Conservation (phyloP, 2,888 invertebrate species). For the Autographa pulchrina region DNA sequence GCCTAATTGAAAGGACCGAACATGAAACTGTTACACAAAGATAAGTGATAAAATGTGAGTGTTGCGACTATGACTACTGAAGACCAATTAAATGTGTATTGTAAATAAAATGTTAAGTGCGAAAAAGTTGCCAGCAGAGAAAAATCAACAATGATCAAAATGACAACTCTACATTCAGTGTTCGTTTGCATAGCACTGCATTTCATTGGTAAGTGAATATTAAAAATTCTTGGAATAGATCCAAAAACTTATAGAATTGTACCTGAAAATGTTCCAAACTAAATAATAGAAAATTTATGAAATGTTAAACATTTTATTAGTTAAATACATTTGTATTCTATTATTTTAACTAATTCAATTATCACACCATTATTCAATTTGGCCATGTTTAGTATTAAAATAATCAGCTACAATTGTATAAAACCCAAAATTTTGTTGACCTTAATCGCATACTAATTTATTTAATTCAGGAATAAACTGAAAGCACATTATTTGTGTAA, state of each 20-base stretch:
- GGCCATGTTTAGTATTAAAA: not conserved
- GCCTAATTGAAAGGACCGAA: conserved; percentile 22
- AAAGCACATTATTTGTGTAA: not conserved
- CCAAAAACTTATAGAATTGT: conserved; percentile 40
- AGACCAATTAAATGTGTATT: conserved; percentile 45
- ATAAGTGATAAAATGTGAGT: conserved; percentile 50
- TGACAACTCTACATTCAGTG: conserved; percentile 73
- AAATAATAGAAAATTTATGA: conserved; percentile 22
- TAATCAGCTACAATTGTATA: not conserved
- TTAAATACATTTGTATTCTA: not conserved
- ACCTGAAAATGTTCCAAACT: conserved; percentile 35
- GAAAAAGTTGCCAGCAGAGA: conserved; percentile 54
- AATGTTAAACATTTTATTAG: conserved; percentile 2
- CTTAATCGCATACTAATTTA: not conserved
- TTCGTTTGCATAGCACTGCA: conserved; percentile 75
- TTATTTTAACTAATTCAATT: not conserved
- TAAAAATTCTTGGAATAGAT: conserved; percentile 39
- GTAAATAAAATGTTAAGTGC: conserved; percentile 53
- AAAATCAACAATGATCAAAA: conserved; percentile 72
- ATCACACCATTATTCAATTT: not conserved
- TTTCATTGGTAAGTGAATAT: conserved; percentile 72
- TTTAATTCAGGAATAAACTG: not conserved
- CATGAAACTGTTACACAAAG: conserved; percentile 48
- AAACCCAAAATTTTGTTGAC: not conserved
- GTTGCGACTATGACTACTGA: conserved; percentile 36